Conservation (phyloP, 2,888 invertebrate species). For the Elegia similella region DNA sequence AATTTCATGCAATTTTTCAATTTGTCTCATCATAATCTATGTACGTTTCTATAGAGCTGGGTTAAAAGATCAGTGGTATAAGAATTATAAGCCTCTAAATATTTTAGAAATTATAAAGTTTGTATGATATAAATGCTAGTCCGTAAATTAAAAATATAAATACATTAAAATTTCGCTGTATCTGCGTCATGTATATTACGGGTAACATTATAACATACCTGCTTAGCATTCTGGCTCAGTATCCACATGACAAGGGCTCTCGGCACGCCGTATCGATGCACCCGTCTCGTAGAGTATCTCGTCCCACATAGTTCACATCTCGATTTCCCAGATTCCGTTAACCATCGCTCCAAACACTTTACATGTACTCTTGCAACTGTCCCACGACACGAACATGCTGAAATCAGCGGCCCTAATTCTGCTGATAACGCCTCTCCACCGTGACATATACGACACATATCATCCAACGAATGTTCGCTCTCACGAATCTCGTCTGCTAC, state of each 20-base stretch:
- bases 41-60: too few relatives aligned
- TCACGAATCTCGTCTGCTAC: conserved; percentile 35
- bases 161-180: too few relatives aligned
- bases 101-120: too few relatives aligned
- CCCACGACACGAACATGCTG: conserved; percentile 79
- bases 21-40: too few relatives aligned
- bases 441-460: conserved; percentile 75
- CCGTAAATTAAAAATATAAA: too few relatives aligned
- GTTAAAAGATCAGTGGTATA: too few relatives aligned
- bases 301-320: conserved; percentile 88
- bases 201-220: conserved; percentile 42
- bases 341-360: conserved; percentile 88
- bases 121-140: too few relatives aligned
- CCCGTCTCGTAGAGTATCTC: conserved; percentile 83
- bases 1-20: too few relatives aligned
- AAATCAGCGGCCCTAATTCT: conserved; percentile 63
- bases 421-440: conserved; percentile 54
- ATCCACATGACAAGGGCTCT: conserved; percentile 84
- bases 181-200: too few relatives aligned
- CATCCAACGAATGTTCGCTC: conserved; percentile 58
- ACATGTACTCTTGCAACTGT: conserved; percentile 88
- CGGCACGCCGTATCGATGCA: conserved; percentile 81
- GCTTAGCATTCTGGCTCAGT: conserved; percentile 73
- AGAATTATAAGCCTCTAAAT: too few relatives aligned
- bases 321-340: conserved; percentile 86